Conservation (phyloP, 2,113 vertebrate genomes). For the Tychaedon coryphoeus region DNA sequence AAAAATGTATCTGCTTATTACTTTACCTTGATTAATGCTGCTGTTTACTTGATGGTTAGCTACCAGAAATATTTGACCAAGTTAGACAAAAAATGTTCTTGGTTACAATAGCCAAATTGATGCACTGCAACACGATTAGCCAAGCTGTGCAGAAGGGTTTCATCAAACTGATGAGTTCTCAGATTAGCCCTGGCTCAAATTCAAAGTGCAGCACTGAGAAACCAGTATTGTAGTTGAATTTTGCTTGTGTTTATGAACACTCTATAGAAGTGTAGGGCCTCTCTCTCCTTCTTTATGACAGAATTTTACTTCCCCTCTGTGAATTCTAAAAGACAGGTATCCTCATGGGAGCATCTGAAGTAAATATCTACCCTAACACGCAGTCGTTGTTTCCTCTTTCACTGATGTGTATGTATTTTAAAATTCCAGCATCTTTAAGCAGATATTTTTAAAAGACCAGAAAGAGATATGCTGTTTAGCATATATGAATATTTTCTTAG, state of each 20-base stretch:
- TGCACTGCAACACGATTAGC: neutral
- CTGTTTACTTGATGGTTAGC: neutral
- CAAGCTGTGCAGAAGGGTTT: neutral
- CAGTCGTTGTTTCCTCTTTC: neutral
- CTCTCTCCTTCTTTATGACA: neutral
- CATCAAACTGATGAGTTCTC: conserved; percentile 38
- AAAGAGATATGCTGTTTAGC: neutral
- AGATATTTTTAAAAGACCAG: neutral
- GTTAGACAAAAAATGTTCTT: conserved; percentile 21
- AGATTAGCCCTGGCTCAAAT: conserved; percentile 17
- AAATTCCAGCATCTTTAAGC: neutral
- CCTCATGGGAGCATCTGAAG: neutral
- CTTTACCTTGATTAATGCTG: neutral
- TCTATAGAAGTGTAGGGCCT: neutral
- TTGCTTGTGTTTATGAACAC: conserved; percentile 32
- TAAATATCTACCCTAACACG: neutral
- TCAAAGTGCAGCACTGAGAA: conserved; percentile 13
- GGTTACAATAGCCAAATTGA: neutral
- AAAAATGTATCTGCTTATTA: neutral
- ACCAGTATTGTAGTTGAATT: conserved; percentile 14
- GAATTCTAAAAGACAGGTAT: neutral
- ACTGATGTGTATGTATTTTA: neutral
- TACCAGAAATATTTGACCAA: conserved; percentile 44
- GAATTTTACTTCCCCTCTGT: neutral
- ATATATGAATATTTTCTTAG: neutral